A percentile compares a stretch with the other conserved stretches of the same genome.
These are phyloP conservation scores for Dryas iulia DNA, from an alignment of 1,140 invertebrate species.

Conservation along the genomic window DNA sequence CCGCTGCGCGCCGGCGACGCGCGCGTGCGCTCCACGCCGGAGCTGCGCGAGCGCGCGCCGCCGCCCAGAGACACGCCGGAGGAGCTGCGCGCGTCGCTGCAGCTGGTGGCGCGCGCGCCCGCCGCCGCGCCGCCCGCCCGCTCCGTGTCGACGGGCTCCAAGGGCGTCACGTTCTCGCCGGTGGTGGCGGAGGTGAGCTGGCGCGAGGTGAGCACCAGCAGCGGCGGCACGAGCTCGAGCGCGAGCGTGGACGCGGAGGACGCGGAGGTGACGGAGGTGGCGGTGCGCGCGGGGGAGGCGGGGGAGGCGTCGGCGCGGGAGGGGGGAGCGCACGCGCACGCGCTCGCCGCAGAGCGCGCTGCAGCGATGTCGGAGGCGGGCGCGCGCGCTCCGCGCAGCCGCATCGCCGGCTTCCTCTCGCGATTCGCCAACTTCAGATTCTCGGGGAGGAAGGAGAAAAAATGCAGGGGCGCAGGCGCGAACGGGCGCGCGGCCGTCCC, in stretches of 20 bases:
- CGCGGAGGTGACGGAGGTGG: constrained; percentile 65
- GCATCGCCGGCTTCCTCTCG: constrained; percentile 75
- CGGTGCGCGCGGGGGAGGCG: constrained; percentile 45
- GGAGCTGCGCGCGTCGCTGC: constrained; percentile 79
- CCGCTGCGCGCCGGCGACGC: constrained; percentile 68
- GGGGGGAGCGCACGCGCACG: constrained; percentile 53
- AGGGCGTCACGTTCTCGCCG: constrained; percentile 83
- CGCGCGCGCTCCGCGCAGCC: constrained; percentile 65
- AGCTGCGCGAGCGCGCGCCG: constrained; percentile 79
- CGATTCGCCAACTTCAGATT: constrained; percentile 79
- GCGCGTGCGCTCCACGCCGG: constrained; percentile 83
- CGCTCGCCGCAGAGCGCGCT: constrained; percentile 56
- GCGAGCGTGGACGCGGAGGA: constrained; percentile 63
- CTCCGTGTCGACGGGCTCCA: constrained; percentile 72
- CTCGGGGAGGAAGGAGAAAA: constrained; percentile 75
- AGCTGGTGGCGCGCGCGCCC: constrained; percentile 72
- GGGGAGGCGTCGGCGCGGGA: neutral
- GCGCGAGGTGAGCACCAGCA: constrained; percentile 80
- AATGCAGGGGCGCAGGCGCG: constrained; percentile 68
- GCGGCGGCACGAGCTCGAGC: constrained; percentile 47
- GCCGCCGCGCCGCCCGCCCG: constrained; percentile 74
- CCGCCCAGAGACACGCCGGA: constrained; percentile 69
- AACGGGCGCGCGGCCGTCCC: constrained; percentile 39
- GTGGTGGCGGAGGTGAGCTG: constrained; percentile 87
- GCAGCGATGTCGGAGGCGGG: constrained; percentile 62